Evolutionary conservation across 2,888 invertebrate genomes (phyloP), one percentile per base, ranked within the genome.

Genomic region (Plagodis pulveraria): DNA sequence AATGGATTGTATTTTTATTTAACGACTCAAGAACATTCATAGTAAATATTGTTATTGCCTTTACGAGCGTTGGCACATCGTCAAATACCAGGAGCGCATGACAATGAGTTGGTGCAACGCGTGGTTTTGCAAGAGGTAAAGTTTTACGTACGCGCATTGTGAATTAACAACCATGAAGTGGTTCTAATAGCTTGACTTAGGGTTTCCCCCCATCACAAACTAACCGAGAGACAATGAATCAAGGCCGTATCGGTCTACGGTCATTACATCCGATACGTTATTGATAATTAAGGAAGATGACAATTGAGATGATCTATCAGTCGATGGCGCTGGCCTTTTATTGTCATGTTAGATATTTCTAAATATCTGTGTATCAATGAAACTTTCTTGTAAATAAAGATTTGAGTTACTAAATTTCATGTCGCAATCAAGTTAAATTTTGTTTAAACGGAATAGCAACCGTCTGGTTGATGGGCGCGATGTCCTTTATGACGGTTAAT

Each of bases 31-130:
- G 40, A 41, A 51, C 50, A 42, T 56, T 52, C 38, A 44, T 34
- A 53, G 60, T 59, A 63, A 71, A 66, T 63, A 67, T 64, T 69
- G 67, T 70, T 69, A 67, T 61, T 62, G 60, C 62, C 49, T 50
- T 22, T 63, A 58, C 51, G 58, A 65, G 57, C 64, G 59, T 63
- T 66, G 63, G 63, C 58, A 58, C 56, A 62, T 33, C 50, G 50
- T 55, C 52, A 47, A 61, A 56, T 64, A 66, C 65, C 59, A 70
- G 62, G 62, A 61, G 58, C 66, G 53, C 66, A 70, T 68, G 64
- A 65, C 59, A 65, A 62, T 58, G 51, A 60, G 66, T 64, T 63
- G 58, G 56, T 51, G 66, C 62, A 69, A 70, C 50, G 56, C 50
- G 50, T 41, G 43, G 44, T 67, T 67, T 70, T 65, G 67, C 54